These are phyloP conservation scores for Agrypnia vestita DNA, from an alignment of 1,140 invertebrate species.

Conservation along the genomic window DNA sequence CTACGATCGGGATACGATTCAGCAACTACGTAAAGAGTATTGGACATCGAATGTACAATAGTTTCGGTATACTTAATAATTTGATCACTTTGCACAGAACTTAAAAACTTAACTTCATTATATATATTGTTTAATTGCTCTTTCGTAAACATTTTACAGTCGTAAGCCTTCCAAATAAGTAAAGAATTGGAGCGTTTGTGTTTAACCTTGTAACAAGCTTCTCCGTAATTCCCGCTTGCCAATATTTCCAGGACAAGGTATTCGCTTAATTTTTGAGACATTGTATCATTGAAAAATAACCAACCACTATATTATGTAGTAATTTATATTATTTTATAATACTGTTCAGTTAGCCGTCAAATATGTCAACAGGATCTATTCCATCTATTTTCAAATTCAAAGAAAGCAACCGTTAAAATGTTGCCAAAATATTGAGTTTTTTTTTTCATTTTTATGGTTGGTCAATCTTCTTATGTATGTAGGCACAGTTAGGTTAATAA, in stretches of 20 bases:
- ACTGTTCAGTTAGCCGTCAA: constrained; percentile 7
- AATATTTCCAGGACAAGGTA: constrained; percentile 48
- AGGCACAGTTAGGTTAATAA: too few relatives aligned
- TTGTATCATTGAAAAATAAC: constrained; percentile 3
- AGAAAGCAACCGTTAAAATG: constrained; percentile 36
- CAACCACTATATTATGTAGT: background rate
- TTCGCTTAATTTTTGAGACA: constrained; percentile 45
- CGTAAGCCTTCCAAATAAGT: constrained; percentile 49
- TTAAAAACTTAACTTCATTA: constrained; percentile 37
- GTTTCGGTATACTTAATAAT: constrained; percentile 44
- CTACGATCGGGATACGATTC: constrained; percentile 38
- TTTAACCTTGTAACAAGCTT: constrained; percentile 49
- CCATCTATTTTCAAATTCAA: constrained; percentile 32
- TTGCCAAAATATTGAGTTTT: background rate
- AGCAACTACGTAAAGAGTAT: constrained; percentile 49
- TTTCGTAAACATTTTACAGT: constrained; percentile 37
- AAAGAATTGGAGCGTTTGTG: constrained; percentile 43
- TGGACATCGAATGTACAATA: constrained; percentile 38
- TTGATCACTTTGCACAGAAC: constrained; percentile 13
- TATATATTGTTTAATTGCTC: constrained; percentile 35
- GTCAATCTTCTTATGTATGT: too few relatives aligned
- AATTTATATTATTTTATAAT: background rate
- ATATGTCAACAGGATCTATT: background rate
- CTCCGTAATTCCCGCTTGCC: constrained; percentile 34
- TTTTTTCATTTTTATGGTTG: background rate